Base-by-base conservation (phyloP, 2,113 vertebrate genomes). In the Ptyas mucosa region DNA sequence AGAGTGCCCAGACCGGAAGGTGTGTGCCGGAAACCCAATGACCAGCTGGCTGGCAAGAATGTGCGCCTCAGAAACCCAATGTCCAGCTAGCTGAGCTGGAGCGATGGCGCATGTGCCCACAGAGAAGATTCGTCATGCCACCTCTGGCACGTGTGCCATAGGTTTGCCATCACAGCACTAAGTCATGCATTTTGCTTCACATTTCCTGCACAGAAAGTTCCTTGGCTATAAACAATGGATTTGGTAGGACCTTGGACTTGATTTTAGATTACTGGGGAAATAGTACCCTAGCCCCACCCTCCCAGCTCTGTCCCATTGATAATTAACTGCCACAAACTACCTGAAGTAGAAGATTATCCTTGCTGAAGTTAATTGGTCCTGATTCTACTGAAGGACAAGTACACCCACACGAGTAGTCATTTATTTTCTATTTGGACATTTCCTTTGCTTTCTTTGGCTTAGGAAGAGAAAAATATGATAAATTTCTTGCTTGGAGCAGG, bases 391-490 rank as follows among this genome's bases (percentile, higher is more conserved):
- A 95, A 94, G 96, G 94, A 96, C 94, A 95, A 96, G 94, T 95
- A 94, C 94, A 96, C 94, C 94, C 95, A 95, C 95, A 95, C 93
- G 94, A 93, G 90, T 94, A 91, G 94, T 96, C 95, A 97, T 85
- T 97, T 96, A 95, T 96, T 97, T 97, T 97, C 93, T 96, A 54
- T 94, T 95, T 93, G 90, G 93, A 75, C 57, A 87, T 57, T 90
- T 90, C 93, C 94, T 95, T 87, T 97, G 95, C 96, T 97, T 97
- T 95, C 95, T 91, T 97, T 97, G 96, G 96, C 95, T 92, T 93
- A 88, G 54, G 81, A 86, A 95, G 93, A 93, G 91, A 94, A 96
- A 61, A 93, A 95, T 94, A 94, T 53, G 94, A 96, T 95, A 95
- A 93, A 91, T 95, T 94, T 93, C 81, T 93, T 18, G 92, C 92